Evolutionary conservation across 2,888 invertebrate genomes (phyloP).

Genomic region (Catocala nupta): DNA sequence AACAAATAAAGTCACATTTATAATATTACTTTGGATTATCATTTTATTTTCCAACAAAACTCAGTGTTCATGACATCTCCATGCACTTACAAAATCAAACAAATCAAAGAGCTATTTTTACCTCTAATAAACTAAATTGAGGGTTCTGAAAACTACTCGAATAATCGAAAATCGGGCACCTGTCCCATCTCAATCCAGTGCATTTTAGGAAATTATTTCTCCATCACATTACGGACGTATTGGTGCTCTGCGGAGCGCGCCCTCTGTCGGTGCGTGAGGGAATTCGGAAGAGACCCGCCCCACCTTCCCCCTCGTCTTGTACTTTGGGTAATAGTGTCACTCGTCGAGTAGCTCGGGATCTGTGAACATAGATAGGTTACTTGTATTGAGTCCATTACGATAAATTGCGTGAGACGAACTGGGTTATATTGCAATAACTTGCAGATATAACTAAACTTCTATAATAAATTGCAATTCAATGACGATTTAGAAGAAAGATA

Average conservation of each 20-base stretch:
- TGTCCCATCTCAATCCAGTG: conserved; percentile 75
- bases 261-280: conserved; percentile 80
- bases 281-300: conserved; percentile 64
- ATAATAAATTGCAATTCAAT: no score
- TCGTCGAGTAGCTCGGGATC: conserved; percentile 42
- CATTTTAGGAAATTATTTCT: conserved; percentile 84
- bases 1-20: no score
- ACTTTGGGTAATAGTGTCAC: conserved; percentile 63
- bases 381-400: not conserved
- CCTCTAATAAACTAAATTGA: conserved; percentile 76
- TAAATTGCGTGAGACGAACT: no score
- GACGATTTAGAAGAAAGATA: no score
- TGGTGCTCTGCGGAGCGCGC: conserved; percentile 79
- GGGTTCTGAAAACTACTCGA: conserved; percentile 77
- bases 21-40: no score
- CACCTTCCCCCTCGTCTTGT: conserved; percentile 47
- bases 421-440: no score
- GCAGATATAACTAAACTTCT: no score
- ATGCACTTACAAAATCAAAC: conserved; percentile 16
- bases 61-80: not conserved
- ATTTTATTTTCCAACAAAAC: no score
- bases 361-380: conserved; percentile 3
- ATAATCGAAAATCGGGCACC: conserved; percentile 61
- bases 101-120: conserved; percentile 36
- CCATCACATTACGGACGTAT: conserved; percentile 79